Evolutionary conservation across 2,797 vertebrate species (phyloP).

Genomic region (Sebastes vulpes): DNA sequence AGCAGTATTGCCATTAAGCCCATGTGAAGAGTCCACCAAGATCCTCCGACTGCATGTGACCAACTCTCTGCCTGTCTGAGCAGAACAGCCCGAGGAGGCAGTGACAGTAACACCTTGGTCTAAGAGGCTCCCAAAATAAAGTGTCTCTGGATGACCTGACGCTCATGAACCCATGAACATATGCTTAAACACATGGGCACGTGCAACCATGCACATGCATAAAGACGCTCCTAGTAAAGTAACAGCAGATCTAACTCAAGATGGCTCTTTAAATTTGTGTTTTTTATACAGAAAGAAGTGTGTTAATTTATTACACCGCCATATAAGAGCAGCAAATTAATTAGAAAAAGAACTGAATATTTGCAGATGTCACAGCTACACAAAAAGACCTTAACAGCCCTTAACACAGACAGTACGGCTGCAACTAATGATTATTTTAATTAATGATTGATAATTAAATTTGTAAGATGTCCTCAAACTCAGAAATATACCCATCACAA

Average conservation of each 20-base stretch:
- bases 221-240: background rate
- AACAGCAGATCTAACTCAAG: background rate
- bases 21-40: slow-evolving; percentile 47
- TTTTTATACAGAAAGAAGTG: background rate
- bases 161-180: slow-evolving; percentile 53
- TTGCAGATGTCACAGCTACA: background rate
- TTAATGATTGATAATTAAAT: background rate
- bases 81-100: slow-evolving; percentile 56
- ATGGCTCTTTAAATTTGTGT: background rate
- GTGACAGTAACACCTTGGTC: slow-evolving; percentile 74
- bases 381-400: background rate
- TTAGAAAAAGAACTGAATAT: background rate
- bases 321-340: background rate
- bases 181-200: slow-evolving; percentile 38
- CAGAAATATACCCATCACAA: background rate
- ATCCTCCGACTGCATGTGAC: slow-evolving; percentile 50
- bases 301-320: background rate
- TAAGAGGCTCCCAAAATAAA: slow-evolving; percentile 78
- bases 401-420: background rate
- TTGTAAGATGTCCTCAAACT: background rate
- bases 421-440: background rate
- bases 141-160: slow-evolving; percentile 61
- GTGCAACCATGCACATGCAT: slow-evolving; percentile 37
- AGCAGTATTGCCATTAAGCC: slow-evolving; percentile 48
- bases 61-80: slow-evolving; percentile 50